phyloP scores from a whole-genome alignment of 2,113 vertebrate genomes.

The Psammodynastes pulverulentus region DNA sequence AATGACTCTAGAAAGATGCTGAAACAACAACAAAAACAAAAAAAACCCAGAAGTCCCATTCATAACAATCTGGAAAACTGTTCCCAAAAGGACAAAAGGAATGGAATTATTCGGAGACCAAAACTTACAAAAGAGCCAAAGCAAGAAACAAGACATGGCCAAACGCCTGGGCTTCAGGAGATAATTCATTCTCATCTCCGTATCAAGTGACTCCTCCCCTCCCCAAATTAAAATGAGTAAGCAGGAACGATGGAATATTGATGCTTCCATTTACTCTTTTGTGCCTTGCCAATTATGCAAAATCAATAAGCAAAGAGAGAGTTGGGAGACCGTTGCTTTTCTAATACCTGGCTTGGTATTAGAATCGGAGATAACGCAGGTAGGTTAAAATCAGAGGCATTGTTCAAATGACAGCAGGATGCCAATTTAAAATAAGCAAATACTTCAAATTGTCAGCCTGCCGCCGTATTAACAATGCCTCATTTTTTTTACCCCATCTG shows the following conservation, averaged over 20 bases:
- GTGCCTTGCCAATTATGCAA: not conserved
- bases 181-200: not conserved
- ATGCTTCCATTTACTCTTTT: not conserved
- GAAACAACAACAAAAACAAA: not conserved
- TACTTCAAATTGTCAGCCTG: slow-evolving; percentile 12
- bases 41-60: not conserved
- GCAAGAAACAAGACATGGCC: not conserved
- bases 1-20: not conserved
- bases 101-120: not conserved
- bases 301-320: not conserved
- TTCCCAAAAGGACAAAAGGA: not conserved
- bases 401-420: slow-evolving; percentile 36
- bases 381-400: slow-evolving; percentile 22
- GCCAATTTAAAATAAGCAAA: slow-evolving; percentile 26
- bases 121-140: not conserved
- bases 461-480: slow-evolving; percentile 32
- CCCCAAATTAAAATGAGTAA: not conserved
- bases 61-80: not conserved
- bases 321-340: not conserved
- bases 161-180: not conserved
- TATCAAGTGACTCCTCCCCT: not conserved
- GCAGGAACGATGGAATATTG: not conserved
- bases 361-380: not conserved
- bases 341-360: not conserved
- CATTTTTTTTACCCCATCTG: slow-evolving; percentile 29